phyloP scores from a whole-genome alignment of 1,140 invertebrate genomes.

The Papilio helenus region DNA sequence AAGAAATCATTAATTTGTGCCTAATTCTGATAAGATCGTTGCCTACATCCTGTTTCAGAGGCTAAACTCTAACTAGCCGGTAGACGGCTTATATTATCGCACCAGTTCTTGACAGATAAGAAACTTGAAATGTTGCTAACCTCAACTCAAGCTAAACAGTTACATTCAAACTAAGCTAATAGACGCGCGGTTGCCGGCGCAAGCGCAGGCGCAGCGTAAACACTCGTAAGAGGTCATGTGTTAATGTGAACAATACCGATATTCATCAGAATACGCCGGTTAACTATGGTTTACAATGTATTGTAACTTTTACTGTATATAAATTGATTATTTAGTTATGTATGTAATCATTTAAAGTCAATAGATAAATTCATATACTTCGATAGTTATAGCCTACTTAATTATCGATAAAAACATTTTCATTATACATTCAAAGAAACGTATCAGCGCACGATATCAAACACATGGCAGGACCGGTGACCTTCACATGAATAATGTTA shows the following conservation, averaged over 20 bases:
- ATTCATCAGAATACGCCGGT: constrained; percentile 27
- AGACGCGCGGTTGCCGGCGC: constrained; percentile 32
- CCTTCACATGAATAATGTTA: constrained; percentile 79
- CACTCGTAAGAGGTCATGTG: constrained; percentile 36
- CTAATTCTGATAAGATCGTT: constrained; percentile 17
- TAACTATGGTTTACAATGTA: constrained; percentile 15
- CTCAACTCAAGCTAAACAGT: constrained; percentile 33
- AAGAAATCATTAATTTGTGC: background rate
- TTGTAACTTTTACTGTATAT: background rate
- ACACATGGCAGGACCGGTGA: constrained; percentile 66
- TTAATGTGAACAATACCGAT: constrained; percentile 33
- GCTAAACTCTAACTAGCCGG: constrained; percentile 32
- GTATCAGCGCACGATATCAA: constrained; percentile 56
- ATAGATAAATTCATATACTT: background rate
- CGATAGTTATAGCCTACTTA: constrained; percentile 13
- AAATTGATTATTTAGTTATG: background rate
- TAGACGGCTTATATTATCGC: constrained; percentile 37
- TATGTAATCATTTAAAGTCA: background rate
- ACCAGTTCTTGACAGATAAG: constrained; percentile 40
- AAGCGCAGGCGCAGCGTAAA: constrained; percentile 34
- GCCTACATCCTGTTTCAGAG: constrained; percentile 21
- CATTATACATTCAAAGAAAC: constrained; percentile 58
- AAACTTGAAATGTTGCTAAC: constrained; percentile 25
- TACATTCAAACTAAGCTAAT: constrained; percentile 41
- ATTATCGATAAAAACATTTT: constrained; percentile 35